Conservation (phyloP, 2,797 vertebrate species). For the Peromyscus nudipes region DNA sequence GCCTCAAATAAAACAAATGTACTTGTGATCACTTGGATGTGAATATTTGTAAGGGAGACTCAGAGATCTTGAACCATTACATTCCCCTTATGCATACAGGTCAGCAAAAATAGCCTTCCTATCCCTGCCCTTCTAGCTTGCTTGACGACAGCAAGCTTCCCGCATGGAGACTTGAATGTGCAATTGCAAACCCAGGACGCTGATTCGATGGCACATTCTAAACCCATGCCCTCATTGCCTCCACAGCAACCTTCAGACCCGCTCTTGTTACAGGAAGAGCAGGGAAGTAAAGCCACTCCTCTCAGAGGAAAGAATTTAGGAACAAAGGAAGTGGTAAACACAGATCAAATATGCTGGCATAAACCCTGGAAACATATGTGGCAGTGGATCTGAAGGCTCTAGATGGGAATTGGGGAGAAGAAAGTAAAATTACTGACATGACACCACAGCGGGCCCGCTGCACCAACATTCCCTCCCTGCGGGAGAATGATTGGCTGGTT, state of each 20-base stretch:
- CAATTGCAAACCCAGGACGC: not conserved
- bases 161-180: not conserved
- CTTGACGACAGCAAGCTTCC: not conserved
- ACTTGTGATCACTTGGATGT: not conserved
- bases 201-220: not conserved
- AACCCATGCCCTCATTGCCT: not conserved
- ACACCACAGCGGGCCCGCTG: not conserved
- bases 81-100: not conserved
- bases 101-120: not conserved
- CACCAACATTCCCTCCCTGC: not conserved
- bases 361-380: not conserved
- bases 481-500: not conserved
- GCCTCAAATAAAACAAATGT: not conserved
- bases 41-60: not conserved
- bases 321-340: slow-evolving; percentile 21
- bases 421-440: not conserved
- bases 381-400: not conserved
- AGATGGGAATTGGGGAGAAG: slow-evolving; percentile 30
- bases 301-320: not conserved
- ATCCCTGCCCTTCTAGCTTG: not conserved
- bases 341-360: not conserved
- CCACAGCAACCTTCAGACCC: not conserved
- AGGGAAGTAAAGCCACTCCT: not conserved
- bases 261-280: not conserved
- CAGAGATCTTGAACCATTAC: not conserved